These are phyloP conservation scores for Baronia brevicornis DNA, from an alignment of 2,888 invertebrate genomes.

Conservation along the genomic window DNA sequence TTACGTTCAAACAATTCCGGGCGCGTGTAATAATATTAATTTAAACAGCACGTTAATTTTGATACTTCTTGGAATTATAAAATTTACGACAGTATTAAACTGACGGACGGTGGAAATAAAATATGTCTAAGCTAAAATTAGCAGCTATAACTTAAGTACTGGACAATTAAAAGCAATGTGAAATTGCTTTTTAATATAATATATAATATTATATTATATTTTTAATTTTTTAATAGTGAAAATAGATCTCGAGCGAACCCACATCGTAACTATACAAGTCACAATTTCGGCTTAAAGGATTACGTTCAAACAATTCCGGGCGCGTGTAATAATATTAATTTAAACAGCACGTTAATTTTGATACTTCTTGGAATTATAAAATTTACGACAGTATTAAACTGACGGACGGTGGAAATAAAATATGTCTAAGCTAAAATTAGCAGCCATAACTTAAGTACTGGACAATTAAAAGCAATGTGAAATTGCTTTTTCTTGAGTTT, in stretches of 20 bases:
- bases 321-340: constrained; percentile 10
- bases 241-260: too few relatives aligned
- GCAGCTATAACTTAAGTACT: constrained; percentile 9
- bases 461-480: constrained; percentile 6
- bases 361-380: constrained; percentile 10
- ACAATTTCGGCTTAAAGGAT: constrained; percentile 2
- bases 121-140: constrained; percentile 5
- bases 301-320: constrained; percentile 6
- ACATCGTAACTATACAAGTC: too few relatives aligned
- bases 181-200: constrained; percentile 1
- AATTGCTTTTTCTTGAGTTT: constrained; percentile 3
- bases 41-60: constrained; percentile 5
- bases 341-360: constrained; percentile 4
- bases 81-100: constrained; percentile 11
- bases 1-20: constrained; percentile 6
- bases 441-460: constrained; percentile 9
- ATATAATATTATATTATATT: too few relatives aligned
- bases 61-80: constrained; percentile 10
- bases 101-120: constrained; percentile 7
- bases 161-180: constrained; percentile 6
- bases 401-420: constrained; percentile 7
- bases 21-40: constrained; percentile 9
- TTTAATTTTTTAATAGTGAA: too few relatives aligned
- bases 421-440: constrained; percentile 5
- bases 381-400: constrained; percentile 11